Evolutionary conservation across 2,113 vertebrate genomes (phyloP), one percentile per base, ranked within the genome.

Genomic region (Piaya cayana): DNA sequence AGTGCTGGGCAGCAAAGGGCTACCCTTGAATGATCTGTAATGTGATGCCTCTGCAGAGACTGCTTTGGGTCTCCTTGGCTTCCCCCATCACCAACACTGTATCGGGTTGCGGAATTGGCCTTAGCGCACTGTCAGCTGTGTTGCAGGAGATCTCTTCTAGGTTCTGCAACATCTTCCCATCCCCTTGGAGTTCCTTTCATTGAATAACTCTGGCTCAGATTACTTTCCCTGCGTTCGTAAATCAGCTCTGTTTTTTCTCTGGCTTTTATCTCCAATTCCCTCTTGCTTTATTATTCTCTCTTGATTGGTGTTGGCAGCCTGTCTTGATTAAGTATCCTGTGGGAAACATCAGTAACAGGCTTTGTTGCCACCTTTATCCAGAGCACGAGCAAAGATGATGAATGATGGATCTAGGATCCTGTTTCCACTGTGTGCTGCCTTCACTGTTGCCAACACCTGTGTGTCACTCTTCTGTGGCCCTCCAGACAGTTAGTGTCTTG

Each of bases 291-390:
- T 91, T 94, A 79, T 92, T 86, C 83, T 94, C 62, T 79, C 42
- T 86, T 89, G 88, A 82, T 89, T 91, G 88, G 55, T 96, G 83
- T 92, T 96, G 94, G 86, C 86, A 94, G 77, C 76, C 85, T 82
- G 42, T 90, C 65, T 90, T 94, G 93, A 92, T 91, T 91, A 86
- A 96, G 34, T 80, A 88, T 92, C 95, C 90, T 90, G 23, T 82
- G 89, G 92, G 92, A 96, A 91, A 93, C 86, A 79, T 92, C 74
- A 62, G 43, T 89, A 87, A 63, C 55, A 76, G 86, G 63, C 69
- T 92, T 90, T 88, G 59, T 95, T 93, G 69, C 49, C 77, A 88
- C 82, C 83, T 96, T 92, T 93, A 93, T 86, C 90, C 77, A 79
- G 76, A 93, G 62, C 68, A 45, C 5, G 72, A 90, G 83, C 52